Base-by-base conservation (phyloP, 1,140 invertebrate genomes). In the Lethrus apterus region DNA sequence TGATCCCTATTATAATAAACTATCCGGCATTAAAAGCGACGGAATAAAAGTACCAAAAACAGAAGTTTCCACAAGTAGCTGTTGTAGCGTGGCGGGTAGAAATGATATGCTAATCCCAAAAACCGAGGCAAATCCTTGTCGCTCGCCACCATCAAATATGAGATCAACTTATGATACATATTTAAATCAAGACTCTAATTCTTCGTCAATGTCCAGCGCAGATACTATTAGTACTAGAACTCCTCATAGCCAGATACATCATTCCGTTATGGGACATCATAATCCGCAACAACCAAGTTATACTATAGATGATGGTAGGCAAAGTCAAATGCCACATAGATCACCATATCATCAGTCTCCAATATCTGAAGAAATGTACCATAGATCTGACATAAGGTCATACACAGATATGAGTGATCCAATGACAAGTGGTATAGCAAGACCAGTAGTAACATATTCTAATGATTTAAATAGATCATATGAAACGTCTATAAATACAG, bases 181-280 rank as follows among this genome's bases (percentile, higher is more conserved):
- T 52, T 59, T 79, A 40, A 79, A 76, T 54, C 78, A 81, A 59
- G 80, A 81, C 54, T 81, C 79, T 0, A 84, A 85, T 65, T 86
- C 83, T 5, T 80, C 78, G 3, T 81, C 78, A 15, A 71, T 80
- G 63, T 83, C 82, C 11, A 81, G 76, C 55, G 81, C 84, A 78
- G 83, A 85, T 58, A 44, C 31, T 21, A 76, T 78, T 69, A 70
- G 69, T 2, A 69, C 72, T 1, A 64, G 74, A 19, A 54, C 59
- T 19, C 54, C 67, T 56, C 55, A 71, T 33, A 63, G 65, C 17
- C 63, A 64, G 33, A 49, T 59, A 7, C 59, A 54, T 24, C 52
- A 48, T 23, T 19, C 50, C 18, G 34, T 44, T 23, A 19, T 43
- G 15, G 26, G 44, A 63, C 52, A 70, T 64, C 49, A 70, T 64